Conservation (phyloP, 2,888 invertebrate genomes). For the Eumacrocentrus americanus region DNA sequence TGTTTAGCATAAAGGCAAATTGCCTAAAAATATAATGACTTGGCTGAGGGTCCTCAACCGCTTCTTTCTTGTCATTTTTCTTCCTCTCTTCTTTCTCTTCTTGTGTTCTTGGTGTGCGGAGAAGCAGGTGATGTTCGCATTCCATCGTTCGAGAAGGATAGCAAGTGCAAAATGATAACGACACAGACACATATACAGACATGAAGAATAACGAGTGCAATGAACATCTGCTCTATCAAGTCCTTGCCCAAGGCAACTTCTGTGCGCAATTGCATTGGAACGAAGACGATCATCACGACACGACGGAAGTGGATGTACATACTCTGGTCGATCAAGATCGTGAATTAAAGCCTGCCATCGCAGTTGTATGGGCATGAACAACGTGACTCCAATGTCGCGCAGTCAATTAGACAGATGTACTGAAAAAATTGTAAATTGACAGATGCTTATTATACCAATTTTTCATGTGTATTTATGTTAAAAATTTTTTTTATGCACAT, state of each 20-base stretch:
- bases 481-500: too few relatives aligned
- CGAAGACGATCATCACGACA: background rate
- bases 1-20: slow-evolving; percentile 51
- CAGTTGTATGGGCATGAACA: background rate
- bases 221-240: slow-evolving; percentile 31
- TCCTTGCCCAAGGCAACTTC: background rate
- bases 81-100: slow-evolving; percentile 19
- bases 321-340: background rate
- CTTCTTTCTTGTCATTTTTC: slow-evolving; percentile 15
- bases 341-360: slow-evolving; percentile 6
- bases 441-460: background rate
- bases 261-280: background rate
- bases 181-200: slow-evolving; percentile 2
- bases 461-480: background rate
- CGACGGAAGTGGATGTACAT: background rate
- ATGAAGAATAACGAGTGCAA: slow-evolving; percentile 13
- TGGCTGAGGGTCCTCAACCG: slow-evolving; percentile 22
- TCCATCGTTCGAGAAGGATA: slow-evolving; percentile 12
- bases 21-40: slow-evolving; percentile 48
- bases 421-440: background rate
- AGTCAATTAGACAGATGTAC: slow-evolving; percentile 45
- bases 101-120: background rate
- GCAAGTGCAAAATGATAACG: slow-evolving; percentile 25
- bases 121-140: slow-evolving; percentile 27
- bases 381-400: slow-evolving; percentile 35